phyloP scores from a whole-genome alignment of 2,113 vertebrate species.

The Dermatemys mawii region DNA sequence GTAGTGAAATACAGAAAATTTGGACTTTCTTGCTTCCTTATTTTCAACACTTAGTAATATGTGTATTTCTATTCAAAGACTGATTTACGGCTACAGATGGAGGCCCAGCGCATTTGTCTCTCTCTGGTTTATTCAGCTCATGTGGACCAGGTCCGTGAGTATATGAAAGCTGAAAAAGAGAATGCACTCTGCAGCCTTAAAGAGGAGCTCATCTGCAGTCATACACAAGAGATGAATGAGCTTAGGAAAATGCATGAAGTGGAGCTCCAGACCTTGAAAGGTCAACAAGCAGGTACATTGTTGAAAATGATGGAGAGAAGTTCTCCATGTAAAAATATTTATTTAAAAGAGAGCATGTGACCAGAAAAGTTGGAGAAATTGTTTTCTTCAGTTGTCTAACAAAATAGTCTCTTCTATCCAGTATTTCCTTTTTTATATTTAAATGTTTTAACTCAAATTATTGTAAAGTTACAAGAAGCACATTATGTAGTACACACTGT shows the following conservation, averaged over 20 bases:
- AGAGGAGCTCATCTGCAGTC: slow-evolving; percentile 74
- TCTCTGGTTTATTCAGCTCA: slow-evolving; percentile 92
- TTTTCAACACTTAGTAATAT: slow-evolving; percentile 17
- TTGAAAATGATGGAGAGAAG: background rate
- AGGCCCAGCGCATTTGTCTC: slow-evolving; percentile 92
- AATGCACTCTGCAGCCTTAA: slow-evolving; percentile 80
- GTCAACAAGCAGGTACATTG: slow-evolving; percentile 77
- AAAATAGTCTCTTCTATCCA: background rate
- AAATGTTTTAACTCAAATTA: background rate
- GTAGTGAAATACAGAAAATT: background rate
- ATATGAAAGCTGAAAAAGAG: slow-evolving; percentile 78
- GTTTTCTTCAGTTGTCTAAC: background rate
- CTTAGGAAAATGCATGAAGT: slow-evolving; percentile 78
- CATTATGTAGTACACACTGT: background rate
- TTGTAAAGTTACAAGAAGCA: background rate
- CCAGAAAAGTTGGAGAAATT: background rate
- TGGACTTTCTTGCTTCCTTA: background rate
- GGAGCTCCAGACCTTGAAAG: slow-evolving; percentile 75
- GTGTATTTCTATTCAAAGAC: slow-evolving; percentile 73
- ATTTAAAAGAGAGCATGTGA: background rate
- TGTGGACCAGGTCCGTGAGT: slow-evolving; percentile 85
- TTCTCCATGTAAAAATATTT: background rate
- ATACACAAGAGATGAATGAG: slow-evolving; percentile 74
- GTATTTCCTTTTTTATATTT: background rate
- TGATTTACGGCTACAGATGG: slow-evolving; percentile 90